These are phyloP conservation scores for Marronus borbonicus DNA, from an alignment of 2,888 invertebrate genomes.

Conservation along the genomic window DNA sequence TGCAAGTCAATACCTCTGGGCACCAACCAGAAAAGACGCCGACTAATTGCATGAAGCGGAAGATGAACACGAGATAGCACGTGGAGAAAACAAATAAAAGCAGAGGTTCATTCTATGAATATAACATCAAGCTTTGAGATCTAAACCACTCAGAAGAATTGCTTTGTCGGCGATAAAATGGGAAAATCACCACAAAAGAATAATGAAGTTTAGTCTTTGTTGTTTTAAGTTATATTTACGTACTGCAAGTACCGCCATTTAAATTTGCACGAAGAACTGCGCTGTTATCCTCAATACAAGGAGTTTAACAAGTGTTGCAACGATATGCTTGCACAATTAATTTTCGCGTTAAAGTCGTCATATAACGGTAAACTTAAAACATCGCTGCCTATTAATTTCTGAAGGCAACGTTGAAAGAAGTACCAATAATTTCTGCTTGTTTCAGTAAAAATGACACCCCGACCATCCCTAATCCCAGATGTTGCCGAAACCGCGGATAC, in stretches of 20 bases:
- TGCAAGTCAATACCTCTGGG: too few relatives aligned
- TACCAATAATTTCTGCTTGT: background rate
- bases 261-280: too few relatives aligned
- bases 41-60: background rate
- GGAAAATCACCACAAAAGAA: background rate
- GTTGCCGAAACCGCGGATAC: constrained; percentile 67
- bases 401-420: too few relatives aligned
- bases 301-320: too few relatives aligned
- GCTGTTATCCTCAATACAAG: too few relatives aligned
- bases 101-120: constrained; percentile 7
- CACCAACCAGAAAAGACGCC: too few relatives aligned
- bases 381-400: too few relatives aligned
- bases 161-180: constrained; percentile 3
- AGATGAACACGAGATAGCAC: background rate
- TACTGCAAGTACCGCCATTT: too few relatives aligned
- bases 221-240: too few relatives aligned
- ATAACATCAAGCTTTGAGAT: background rate
- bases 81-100: background rate
- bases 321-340: too few relatives aligned
- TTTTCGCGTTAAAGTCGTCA: too few relatives aligned
- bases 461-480: constrained; percentile 75
- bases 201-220: background rate
- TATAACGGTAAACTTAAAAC: too few relatives aligned
- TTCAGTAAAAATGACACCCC: constrained; percentile 81
- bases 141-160: constrained; percentile 7